Evolutionary conservation across 2,797 vertebrate genomes (phyloP), one percentile per base, ranked within the genome.

Genomic region (Poeciliopsis paucimaculata): DNA sequence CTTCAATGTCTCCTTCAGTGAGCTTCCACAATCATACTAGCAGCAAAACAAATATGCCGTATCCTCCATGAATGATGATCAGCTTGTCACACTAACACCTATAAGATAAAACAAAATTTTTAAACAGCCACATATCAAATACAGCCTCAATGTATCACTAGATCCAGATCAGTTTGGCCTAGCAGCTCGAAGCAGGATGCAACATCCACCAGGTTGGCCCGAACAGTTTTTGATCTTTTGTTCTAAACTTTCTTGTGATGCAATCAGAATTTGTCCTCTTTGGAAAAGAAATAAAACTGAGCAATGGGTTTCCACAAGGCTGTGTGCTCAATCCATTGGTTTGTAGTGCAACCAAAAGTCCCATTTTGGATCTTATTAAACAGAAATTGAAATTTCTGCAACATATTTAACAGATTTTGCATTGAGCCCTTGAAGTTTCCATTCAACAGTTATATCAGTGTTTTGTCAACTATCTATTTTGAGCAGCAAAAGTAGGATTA

Each of bases 401-500:
- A 53, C 31, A 39, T 53, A 26, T 53, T 51, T 53, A 39, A 26
- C 47, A 13, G 18, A 49, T 31, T 80, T 60, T 26, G n/a, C 26
- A 57, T 68, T 26, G 26, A n/a, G 47, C 13, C n/a, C 31, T 51
- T 36, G 31, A 23, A 39, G 55, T 60, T 34, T 75, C 72, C 34
- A 68, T 26, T 64, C 10, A 43, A 6, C 5, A 15, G 11, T 70
- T 43, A 45, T 2, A 7, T 76, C 68, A 80, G 73, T 83, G 16
- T 87, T 79, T 57, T 72, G 47, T 46, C 1, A 0, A 15, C 49
- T 36, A 64, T 76, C 81, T 60, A 79, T 90, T 90, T 89, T 53
- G 51, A 76, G 57, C 23, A 15, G 18, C 34, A 36, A 76, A 83
- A 82, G 68, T 47, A 74, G 88, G 88, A 90, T 92, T 92, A 89